phyloP scores from a whole-genome alignment of 2,797 vertebrate species.

The Nannoperca obscura region DNA sequence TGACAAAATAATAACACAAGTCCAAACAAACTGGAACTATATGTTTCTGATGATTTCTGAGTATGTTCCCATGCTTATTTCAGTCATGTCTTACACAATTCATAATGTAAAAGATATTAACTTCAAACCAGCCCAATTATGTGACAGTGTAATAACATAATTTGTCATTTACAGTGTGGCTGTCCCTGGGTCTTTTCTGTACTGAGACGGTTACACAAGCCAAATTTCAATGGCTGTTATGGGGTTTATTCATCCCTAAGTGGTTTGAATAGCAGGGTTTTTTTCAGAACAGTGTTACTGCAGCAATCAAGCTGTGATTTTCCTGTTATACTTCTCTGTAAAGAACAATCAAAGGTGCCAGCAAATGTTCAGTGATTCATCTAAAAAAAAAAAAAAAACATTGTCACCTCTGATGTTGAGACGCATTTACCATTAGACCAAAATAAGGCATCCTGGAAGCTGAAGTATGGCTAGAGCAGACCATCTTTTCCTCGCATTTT shows the following conservation, averaged over 20 bases:
- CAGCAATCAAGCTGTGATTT: conserved; percentile 47
- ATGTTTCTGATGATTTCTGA: neutral
- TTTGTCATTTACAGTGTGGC: conserved; percentile 27
- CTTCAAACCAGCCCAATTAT: neutral
- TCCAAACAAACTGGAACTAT: neutral
- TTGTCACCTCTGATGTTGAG: conserved; percentile 9
- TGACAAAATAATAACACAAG: neutral
- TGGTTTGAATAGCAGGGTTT: conserved; percentile 37
- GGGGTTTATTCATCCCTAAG: conserved; percentile 33
- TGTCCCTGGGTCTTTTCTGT: neutral
- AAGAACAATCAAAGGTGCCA: conserved; percentile 28
- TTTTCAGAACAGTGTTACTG: conserved; percentile 25
- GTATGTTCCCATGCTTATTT: neutral
- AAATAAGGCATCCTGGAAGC: neutral
- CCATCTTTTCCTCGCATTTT: neutral
- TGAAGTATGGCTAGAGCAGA: neutral
- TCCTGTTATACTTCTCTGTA: conserved; percentile 13
- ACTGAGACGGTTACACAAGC: neutral
- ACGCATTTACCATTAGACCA: neutral
- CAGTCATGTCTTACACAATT: neutral
- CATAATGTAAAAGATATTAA: neutral
- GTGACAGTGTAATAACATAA: conserved; percentile 17
- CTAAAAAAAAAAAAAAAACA: neutral
- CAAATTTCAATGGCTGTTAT: conserved; percentile 35
- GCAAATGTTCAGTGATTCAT: conserved; percentile 8